phyloP scores from a whole-genome alignment of 2,797 vertebrate genomes.

The Mus spretus region DNA sequence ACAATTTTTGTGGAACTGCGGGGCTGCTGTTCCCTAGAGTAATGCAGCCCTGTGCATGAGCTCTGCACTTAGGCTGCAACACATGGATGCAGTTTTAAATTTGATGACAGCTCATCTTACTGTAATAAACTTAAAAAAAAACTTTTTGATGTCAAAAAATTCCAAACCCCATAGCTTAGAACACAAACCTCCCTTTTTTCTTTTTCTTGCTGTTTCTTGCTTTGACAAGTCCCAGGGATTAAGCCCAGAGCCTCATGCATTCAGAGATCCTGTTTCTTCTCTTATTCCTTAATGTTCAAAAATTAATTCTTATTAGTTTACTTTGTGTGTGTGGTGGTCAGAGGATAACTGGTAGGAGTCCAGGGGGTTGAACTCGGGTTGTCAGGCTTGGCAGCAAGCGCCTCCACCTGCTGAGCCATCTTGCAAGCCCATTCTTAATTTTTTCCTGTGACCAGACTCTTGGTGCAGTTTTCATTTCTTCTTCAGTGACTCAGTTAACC shows the following conservation, averaged over 20 bases:
- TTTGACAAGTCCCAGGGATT: not conserved
- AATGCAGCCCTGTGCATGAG: not conserved
- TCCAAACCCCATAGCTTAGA: not conserved
- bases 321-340: not conserved
- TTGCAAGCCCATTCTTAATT: not conserved
- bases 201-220: slow-evolving; percentile 1
- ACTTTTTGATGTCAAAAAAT: not conserved
- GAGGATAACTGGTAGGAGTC: not conserved
- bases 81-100: not conserved
- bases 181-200: not conserved
- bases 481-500: not conserved
- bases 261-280: not conserved
- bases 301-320: not conserved
- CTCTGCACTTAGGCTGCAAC: not conserved
- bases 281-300: not conserved
- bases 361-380: not conserved
- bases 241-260: not conserved
- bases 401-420: not conserved
- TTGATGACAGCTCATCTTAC: not conserved
- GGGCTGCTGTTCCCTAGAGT: too few species aligned
- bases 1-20: not conserved
- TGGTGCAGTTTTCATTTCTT: not conserved
- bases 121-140: not conserved
- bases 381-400: not conserved
- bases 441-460: not conserved